Evolutionary conservation across 2,888 invertebrate genomes (phyloP).

Genomic region (Amblyteles armatorius): DNA sequence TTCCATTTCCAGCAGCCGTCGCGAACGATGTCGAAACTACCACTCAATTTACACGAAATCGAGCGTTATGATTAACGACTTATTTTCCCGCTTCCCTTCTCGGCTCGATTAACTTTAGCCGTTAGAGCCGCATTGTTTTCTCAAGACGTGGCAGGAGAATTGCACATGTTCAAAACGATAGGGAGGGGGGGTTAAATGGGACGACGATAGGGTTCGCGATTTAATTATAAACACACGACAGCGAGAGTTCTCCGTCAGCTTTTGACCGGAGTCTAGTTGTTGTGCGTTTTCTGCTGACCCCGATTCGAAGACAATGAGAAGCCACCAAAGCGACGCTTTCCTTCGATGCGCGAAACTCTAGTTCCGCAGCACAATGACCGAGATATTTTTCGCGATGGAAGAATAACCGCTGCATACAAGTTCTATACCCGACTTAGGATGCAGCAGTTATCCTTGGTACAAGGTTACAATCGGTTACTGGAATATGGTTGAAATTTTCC

Average conservation of each 20-base stretch:
- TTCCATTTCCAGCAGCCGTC: not conserved
- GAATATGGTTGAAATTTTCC: not conserved
- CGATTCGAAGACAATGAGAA: constrained; percentile 73
- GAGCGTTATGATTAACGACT: not conserved
- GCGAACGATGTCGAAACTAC: not conserved
- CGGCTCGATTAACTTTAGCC: not conserved
- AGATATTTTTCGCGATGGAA: constrained; percentile 63
- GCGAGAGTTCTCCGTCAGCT: constrained; percentile 7
- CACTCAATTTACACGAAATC: not conserved
- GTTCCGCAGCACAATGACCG: constrained; percentile 69
- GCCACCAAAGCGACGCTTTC: constrained; percentile 60
- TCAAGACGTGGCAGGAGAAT: not conserved
- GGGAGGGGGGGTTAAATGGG: not conserved
- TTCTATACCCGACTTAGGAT: not conserved
- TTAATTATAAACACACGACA: constrained; percentile 24
- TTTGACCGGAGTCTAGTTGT: constrained; percentile 11
- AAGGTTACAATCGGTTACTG: not conserved
- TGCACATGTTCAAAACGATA: not conserved
- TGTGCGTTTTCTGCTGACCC: constrained; percentile 65
- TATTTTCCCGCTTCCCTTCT: not conserved
- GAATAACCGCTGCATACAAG: constrained; percentile 53
- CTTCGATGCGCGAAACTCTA: constrained; percentile 70
- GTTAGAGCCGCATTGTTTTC: constrained; percentile 15
- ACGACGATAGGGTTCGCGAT: constrained; percentile 6
- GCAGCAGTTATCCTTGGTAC: not conserved